A percentile compares a stretch with the other conserved stretches of the same genome.
Evolutionary conservation across 2,113 vertebrate species (phyloP).

Genomic region (Hippolais icterina): DNA sequence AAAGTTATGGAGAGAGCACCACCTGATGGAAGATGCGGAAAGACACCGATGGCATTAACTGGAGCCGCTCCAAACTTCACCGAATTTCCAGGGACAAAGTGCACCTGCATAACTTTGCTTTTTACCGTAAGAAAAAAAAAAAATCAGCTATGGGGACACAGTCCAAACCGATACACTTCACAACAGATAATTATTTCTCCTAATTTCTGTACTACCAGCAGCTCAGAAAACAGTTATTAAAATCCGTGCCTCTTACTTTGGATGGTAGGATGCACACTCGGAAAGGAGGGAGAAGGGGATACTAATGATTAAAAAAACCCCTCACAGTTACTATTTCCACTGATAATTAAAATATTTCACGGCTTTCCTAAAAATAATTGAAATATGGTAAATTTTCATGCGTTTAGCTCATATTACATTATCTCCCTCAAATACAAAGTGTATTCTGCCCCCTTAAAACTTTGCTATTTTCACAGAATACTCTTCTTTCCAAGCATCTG

Average conservation of each 20-base stretch:
- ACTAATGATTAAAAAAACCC: not conserved
- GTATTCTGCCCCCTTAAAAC: not conserved
- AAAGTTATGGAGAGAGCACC: conserved; percentile 77
- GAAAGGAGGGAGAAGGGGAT: not conserved
- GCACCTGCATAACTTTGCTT: not conserved
- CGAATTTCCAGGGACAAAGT: not conserved
- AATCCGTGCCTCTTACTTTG: not conserved
- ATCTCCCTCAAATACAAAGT: not conserved
- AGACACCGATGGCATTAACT: not conserved
- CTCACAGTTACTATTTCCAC: not conserved
- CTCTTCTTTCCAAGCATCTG: not conserved
- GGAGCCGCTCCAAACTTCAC: not conserved
- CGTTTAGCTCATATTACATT: not conserved
- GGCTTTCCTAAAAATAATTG: not conserved
- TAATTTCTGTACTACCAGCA: not conserved
- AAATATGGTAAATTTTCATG: not conserved
- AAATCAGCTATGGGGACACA: not conserved
- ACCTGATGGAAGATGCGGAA: conserved; percentile 62
- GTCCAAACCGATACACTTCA: not conserved
- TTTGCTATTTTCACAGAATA: not conserved
- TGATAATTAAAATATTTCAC: not conserved
- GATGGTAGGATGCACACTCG: not conserved
- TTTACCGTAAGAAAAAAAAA: not conserved
- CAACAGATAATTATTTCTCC: fast-evolving
- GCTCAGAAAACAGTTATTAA: not conserved